Evolutionary conservation across 2,888 invertebrate genomes (phyloP).

Genomic region (Macaria notata): DNA sequence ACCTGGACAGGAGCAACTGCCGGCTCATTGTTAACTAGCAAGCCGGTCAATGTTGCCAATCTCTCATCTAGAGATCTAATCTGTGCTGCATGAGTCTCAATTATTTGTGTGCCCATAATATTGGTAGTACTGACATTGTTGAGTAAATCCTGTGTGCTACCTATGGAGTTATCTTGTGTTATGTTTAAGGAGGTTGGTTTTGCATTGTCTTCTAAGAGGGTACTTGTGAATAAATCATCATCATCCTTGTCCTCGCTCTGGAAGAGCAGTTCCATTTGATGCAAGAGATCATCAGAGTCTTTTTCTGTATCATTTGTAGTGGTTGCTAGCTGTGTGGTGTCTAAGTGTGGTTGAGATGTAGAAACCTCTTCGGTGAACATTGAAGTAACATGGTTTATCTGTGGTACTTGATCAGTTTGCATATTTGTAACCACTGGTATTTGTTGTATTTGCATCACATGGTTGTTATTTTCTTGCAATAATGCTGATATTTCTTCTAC

Average conservation of each 20-base stretch:
- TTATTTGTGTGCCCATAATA: slow-evolving; percentile 33
- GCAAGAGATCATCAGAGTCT: slow-evolving; percentile 63
- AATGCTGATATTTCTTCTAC: slow-evolving; percentile 23
- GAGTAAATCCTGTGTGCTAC: slow-evolving; percentile 1
- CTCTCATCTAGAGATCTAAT: slow-evolving; percentile 65
- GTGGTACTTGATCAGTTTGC: slow-evolving; percentile 27
- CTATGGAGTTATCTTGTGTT: neutral
- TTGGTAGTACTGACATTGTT: slow-evolving; percentile 5
- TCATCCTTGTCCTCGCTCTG: slow-evolving; percentile 58
- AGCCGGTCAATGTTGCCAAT: slow-evolving; percentile 56
- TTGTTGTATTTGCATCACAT: slow-evolving; percentile 28
- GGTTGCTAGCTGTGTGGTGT: slow-evolving; percentile 27
- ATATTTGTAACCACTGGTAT: slow-evolving; percentile 42
- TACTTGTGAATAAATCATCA: slow-evolving; percentile 70
- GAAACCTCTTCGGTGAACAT: slow-evolving; percentile 5
- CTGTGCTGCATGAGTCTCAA: slow-evolving; percentile 55
- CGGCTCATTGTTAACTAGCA: slow-evolving; percentile 47
- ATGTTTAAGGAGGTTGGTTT: neutral
- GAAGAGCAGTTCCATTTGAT: slow-evolving; percentile 73
- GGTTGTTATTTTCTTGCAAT: slow-evolving; percentile 17
- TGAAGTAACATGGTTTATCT: slow-evolving; percentile 25
- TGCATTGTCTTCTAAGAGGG: slow-evolving; percentile 33
- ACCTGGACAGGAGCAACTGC: neutral
- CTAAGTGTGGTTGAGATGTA: slow-evolving; percentile 19
- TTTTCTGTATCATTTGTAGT: slow-evolving; percentile 23